Base-by-base conservation (phyloP, 2,113 vertebrate species). In the Scomber scombrus region DNA sequence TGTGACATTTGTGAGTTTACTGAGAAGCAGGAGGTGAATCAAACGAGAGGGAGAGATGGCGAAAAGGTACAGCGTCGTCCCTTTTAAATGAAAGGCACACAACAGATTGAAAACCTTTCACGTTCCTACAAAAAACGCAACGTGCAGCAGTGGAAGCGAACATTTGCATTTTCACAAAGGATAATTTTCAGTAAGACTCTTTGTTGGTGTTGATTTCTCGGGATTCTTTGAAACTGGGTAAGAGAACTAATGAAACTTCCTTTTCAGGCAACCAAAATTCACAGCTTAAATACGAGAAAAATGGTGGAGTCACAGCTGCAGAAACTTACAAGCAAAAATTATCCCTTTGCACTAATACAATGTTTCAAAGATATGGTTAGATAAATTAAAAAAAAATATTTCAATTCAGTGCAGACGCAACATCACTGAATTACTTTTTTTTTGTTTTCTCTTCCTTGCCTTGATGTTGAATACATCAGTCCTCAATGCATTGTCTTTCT, bases 21-120 rank as follows among this genome's bases (percentile, higher is more conserved):
- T 40, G 76, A 40, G 47, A 67, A 60, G 60, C 5, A 78, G 56
- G 49, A 57, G 4, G 57, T 18, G 58, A 60, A 4, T 52, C 49
- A 21, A 63, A 57, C 50, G 15, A 67, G 11, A 56, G 51, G 58
- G 71, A 58, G 75, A 43, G 69, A 71, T 65, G 31, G 50, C 11
- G 14, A 64, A 55, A 86, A 77, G 76, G 65, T 71, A 66, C 82
- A 74, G 47, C 23, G 18, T 14, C 16, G 58, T 84, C 71, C 82
- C 82, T 84, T 81, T 85, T 11, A 46, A 72, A 61, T 54, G 40
- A 88, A 93, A 92, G 92, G 91, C 91, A 94, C 93, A 85, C 26
- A 55, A 68, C 73, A 80, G 60, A 76, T 69, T 47, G 54, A 68
- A 75, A 77, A 78, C 78, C 75, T 68, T 83, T 84, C 76, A n/a